Percentiles rank a stretch among this genome's conserved stretches.
These are phyloP conservation scores for Gallinago paraguaiae DNA, from an alignment of 2,113 vertebrate species.

Conservation along the genomic window DNA sequence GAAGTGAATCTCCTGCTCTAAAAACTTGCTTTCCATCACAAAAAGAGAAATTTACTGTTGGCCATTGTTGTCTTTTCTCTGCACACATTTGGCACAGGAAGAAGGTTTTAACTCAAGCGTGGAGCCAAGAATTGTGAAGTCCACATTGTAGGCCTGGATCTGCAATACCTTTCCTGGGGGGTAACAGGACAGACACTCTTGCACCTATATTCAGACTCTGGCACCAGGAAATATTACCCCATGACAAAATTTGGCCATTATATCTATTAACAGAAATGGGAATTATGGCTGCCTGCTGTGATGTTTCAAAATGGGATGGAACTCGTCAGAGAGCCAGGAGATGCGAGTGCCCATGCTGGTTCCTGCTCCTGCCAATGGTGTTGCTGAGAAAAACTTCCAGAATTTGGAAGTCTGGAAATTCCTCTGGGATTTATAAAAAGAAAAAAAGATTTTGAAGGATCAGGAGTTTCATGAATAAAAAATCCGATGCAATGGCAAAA, in stretches of 20 bases:
- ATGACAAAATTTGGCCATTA: neutral
- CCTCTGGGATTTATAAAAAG: neutral
- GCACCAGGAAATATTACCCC: neutral
- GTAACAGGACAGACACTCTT: neutral
- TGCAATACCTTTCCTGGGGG: neutral
- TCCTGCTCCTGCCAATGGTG: neutral
- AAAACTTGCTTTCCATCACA: neutral
- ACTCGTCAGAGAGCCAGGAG: neutral
- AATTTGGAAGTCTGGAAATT: neutral
- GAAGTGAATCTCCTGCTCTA: neutral
- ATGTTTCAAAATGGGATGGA: neutral
- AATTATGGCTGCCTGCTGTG: neutral
- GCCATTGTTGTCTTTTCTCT: neutral
- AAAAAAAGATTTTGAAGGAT: neutral
- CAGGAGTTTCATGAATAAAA: neutral
- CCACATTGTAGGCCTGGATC: neutral
- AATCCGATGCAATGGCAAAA: neutral
- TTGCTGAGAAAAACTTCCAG: neutral
- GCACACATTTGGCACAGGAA: neutral
- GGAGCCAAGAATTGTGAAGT: neutral
- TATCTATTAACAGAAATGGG: neutral
- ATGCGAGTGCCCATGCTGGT: rapidly evolving
- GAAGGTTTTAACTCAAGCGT: neutral
- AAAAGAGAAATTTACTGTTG: neutral
- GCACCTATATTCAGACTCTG: neutral